These are phyloP conservation scores for Nyctalus aviator DNA, from an alignment of 2,797 vertebrate genomes.

Conservation along the genomic window DNA sequence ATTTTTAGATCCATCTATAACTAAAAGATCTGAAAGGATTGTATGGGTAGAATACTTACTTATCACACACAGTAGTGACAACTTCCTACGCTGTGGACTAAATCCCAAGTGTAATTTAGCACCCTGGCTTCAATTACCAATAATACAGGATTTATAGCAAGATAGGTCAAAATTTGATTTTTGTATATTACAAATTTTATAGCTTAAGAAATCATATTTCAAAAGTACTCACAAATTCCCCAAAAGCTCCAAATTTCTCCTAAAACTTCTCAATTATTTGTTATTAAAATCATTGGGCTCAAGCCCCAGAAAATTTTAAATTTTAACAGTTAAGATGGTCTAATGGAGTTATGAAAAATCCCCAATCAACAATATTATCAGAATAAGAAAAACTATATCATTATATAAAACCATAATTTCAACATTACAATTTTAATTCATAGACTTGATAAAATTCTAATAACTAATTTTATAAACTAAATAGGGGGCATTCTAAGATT, in stretches of 20 bases:
- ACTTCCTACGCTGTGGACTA: background rate
- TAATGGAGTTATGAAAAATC: background rate
- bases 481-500: background rate
- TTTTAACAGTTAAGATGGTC: background rate
- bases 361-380: background rate
- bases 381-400: background rate
- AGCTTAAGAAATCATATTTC: background rate
- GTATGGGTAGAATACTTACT: background rate
- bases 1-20: constrained; percentile 21
- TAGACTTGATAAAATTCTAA: background rate
- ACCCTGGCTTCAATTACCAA: background rate
- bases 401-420: background rate
- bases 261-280: background rate
- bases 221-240: background rate
- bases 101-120: background rate
- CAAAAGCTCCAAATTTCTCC: background rate
- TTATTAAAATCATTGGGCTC: background rate
- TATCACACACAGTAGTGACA: background rate
- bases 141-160: background rate
- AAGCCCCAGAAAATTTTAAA: background rate
- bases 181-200: background rate
- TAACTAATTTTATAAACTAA: background rate
- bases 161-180: background rate
- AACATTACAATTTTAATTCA: constrained; percentile 27
- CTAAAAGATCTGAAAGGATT: background rate